Evolutionary conservation across 2,797 vertebrate species (phyloP).

Genomic region (Hafferia zeledoni): DNA sequence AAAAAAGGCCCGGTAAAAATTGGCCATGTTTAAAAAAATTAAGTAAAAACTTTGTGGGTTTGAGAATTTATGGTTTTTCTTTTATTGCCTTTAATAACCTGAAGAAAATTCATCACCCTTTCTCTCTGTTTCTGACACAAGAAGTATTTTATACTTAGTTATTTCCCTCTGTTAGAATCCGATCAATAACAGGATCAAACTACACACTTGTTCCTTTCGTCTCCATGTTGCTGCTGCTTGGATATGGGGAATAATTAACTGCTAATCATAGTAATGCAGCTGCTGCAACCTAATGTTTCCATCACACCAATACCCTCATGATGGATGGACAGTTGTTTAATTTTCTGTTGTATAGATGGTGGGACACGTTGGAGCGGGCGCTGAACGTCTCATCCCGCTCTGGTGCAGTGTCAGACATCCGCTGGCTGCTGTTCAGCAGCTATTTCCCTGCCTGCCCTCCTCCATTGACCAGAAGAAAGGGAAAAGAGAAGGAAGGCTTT

Average conservation of each 20-base stretch:
- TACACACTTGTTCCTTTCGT: not conserved
- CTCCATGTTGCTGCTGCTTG: not conserved
- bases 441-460: not conserved
- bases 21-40: not conserved
- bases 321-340: not conserved
- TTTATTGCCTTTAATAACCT: not conserved
- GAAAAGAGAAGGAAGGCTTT: not conserved
- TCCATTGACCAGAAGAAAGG: not conserved
- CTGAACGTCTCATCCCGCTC: not conserved
- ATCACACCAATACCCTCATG: not conserved
- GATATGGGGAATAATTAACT: not conserved
- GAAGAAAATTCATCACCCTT: not conserved
- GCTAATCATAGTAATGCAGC: not conserved
- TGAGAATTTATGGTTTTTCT: not conserved
- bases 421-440: not conserved
- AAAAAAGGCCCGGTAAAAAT: not conserved
- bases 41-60: not conserved
- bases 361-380: rapidly evolving
- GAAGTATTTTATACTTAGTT: not conserved
- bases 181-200: not conserved
- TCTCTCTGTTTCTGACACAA: not conserved
- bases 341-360: not conserved
- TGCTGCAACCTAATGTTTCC: not conserved
- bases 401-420: rapidly evolving
- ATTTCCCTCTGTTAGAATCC: slow-evolving; percentile 7